Percentiles rank a stretch among this genome's conserved stretches.
Conservation (phyloP, 1,140 invertebrate genomes). For the Lasioglossum baleicum region DNA sequence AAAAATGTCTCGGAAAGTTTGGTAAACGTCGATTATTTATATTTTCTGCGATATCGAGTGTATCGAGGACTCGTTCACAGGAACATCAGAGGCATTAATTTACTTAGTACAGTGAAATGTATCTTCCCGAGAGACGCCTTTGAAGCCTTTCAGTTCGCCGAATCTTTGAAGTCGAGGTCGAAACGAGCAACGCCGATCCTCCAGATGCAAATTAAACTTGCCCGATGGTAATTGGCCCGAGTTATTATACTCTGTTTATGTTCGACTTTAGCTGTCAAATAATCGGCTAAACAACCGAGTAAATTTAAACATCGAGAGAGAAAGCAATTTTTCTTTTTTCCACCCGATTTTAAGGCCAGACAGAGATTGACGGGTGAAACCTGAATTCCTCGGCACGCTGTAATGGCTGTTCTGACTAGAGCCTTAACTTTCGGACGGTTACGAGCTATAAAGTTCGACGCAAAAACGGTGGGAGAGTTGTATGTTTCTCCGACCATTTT, state of each 20-base stretch:
- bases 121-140: too few relatives aligned
- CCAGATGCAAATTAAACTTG: neutral
- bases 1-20: too few relatives aligned
- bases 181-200: too few relatives aligned
- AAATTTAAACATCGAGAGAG: neutral
- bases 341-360: neutral
- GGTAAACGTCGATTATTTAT: too few relatives aligned
- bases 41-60: neutral
- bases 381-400: slow-evolving; percentile 61
- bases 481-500: neutral
- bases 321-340: neutral
- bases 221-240: neutral
- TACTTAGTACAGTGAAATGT: too few relatives aligned
- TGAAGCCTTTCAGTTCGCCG: too few relatives aligned
- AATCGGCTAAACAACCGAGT: neutral
- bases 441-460: slow-evolving; percentile 66
- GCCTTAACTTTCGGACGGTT: slow-evolving; percentile 62
- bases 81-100: too few relatives aligned
- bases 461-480: slow-evolving; percentile 42
- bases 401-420: slow-evolving; percentile 61
- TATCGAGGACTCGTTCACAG: too few relatives aligned
- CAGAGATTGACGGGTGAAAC: slow-evolving; percentile 43
- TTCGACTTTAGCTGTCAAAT: neutral
- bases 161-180: too few relatives aligned
- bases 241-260: neutral